Conservation (phyloP, 1,140 invertebrate species). For the Bombus polaris region DNA sequence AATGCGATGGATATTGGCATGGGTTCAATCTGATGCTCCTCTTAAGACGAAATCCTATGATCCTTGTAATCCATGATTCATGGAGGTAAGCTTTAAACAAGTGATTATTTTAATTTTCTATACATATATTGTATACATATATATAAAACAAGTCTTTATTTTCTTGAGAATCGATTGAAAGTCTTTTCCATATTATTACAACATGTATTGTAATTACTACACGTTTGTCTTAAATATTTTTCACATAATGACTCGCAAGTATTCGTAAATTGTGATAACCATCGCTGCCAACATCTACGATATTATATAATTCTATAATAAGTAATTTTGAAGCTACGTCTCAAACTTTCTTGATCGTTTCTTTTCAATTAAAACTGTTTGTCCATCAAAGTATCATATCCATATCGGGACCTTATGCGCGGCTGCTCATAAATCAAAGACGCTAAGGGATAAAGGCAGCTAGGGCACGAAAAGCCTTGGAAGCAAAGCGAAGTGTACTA, state of each 20-base stretch:
- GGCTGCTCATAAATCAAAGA: slow-evolving; percentile 76
- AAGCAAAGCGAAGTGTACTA: slow-evolving; percentile 68
- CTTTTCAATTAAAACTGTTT: slow-evolving; percentile 44
- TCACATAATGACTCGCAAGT: not conserved
- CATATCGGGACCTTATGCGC: slow-evolving; percentile 32
- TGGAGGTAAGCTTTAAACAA: not conserved
- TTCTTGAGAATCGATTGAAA: too few relatives aligned
- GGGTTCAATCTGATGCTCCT: not conserved
- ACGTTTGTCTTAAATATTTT: not conserved
- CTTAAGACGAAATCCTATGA: too few relatives aligned
- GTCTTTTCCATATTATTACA: too few relatives aligned
- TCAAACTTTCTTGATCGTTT: not conserved
- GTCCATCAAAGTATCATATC: slow-evolving; percentile 42
- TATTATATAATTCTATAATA: not conserved
- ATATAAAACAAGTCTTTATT: too few relatives aligned
- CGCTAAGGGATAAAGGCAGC: slow-evolving; percentile 58
- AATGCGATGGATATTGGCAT: not conserved
- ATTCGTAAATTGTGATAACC: not conserved
- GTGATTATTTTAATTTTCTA: not conserved
- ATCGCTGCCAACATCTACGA: not conserved
- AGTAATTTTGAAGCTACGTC: not conserved
- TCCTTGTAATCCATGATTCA: too few relatives aligned
- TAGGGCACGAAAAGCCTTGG: slow-evolving; percentile 70
- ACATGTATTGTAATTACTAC: not conserved
- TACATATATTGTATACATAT: too few relatives aligned